Percentiles rank a stretch among this genome's conserved stretches.
Evolutionary conservation across 2,888 invertebrate species (phyloP).

Genomic region (Sclerodermus sp.): DNA sequence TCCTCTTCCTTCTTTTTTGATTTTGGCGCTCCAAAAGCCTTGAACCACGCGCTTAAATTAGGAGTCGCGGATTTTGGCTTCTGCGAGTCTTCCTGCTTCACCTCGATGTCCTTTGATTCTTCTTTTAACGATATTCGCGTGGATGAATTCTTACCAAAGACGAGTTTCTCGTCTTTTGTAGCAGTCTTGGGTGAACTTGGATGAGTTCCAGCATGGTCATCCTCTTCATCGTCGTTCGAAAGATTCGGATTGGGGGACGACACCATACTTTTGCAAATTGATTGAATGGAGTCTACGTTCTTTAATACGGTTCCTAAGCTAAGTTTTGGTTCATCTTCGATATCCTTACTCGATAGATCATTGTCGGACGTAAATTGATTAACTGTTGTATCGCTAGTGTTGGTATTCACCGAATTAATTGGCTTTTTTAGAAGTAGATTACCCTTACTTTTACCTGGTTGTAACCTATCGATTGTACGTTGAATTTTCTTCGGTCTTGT

Average conservation of each 20-base stretch:
- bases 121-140: constrained; percentile 28
- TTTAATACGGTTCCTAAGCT: constrained; percentile 80
- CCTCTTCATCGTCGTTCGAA: constrained; percentile 56
- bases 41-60: constrained; percentile 89
- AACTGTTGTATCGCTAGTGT: constrained; percentile 49
- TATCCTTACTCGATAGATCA: constrained; percentile 57
- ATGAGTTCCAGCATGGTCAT: constrained; percentile 37
- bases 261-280: constrained; percentile 52
- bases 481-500: constrained; percentile 66
- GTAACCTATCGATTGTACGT: constrained; percentile 79
- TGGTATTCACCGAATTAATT: constrained; percentile 62
- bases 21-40: constrained; percentile 88
- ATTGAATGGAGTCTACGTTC: constrained; percentile 52
- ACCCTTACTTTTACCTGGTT: constrained; percentile 86
- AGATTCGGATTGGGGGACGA: constrained; percentile 51
- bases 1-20: constrained; percentile 66
- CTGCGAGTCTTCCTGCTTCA: constrained; percentile 52
- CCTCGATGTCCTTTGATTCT: constrained; percentile 31
- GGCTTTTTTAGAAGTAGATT: constrained; percentile 74
- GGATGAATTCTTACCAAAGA: constrained; percentile 32
- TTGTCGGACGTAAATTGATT: constrained; percentile 64
- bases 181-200: constrained; percentile 29
- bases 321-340: constrained; percentile 69
- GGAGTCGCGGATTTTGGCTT: constrained; percentile 74
- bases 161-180: constrained; percentile 37